Percentiles rank a stretch among this genome's conserved stretches.
phyloP scores from a whole-genome alignment of 2,888 invertebrate species.

The Seira musarum region DNA sequence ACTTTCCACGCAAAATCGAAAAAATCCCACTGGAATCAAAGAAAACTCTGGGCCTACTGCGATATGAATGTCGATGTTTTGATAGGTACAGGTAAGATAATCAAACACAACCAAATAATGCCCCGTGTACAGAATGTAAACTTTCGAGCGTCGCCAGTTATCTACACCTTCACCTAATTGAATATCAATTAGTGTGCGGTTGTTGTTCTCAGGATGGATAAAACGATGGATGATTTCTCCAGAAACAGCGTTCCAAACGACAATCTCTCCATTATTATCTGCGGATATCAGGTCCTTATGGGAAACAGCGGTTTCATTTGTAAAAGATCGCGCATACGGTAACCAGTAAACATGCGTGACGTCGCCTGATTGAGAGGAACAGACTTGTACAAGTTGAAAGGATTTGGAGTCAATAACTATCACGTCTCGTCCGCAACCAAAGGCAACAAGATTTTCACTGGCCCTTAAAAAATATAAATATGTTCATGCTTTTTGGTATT shows the following conservation, averaged over 20 bases:
- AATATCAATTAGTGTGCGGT: constrained; percentile 60
- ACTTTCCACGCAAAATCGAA: constrained; percentile 63
- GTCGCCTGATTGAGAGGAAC: constrained; percentile 63
- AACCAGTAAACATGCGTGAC: constrained; percentile 61
- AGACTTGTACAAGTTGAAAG: constrained; percentile 57
- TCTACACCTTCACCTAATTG: constrained; percentile 65
- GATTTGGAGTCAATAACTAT: constrained; percentile 61
- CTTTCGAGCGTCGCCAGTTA: constrained; percentile 61
- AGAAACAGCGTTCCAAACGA: constrained; percentile 64
- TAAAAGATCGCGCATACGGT: constrained; percentile 52
- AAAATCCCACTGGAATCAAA: constrained; percentile 42
- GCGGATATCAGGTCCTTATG: constrained; percentile 62
- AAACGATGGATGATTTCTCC: constrained; percentile 58
- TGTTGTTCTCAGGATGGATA: constrained; percentile 60
- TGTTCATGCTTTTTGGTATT: no score
- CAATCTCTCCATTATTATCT: constrained; percentile 58
- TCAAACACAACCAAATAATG: constrained; percentile 67
- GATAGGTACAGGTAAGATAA: constrained; percentile 59
- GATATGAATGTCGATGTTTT: constrained; percentile 62
- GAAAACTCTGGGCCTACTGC: constrained; percentile 34
- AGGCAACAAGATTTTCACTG: constrained; percentile 58
- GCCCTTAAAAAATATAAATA: constrained; percentile 33
- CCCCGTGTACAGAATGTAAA: constrained; percentile 64
- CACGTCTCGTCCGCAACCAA: constrained; percentile 65
- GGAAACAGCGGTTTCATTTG: constrained; percentile 54